Conservation (phyloP, 2,888 invertebrate genomes). For the Tuta absoluta region DNA sequence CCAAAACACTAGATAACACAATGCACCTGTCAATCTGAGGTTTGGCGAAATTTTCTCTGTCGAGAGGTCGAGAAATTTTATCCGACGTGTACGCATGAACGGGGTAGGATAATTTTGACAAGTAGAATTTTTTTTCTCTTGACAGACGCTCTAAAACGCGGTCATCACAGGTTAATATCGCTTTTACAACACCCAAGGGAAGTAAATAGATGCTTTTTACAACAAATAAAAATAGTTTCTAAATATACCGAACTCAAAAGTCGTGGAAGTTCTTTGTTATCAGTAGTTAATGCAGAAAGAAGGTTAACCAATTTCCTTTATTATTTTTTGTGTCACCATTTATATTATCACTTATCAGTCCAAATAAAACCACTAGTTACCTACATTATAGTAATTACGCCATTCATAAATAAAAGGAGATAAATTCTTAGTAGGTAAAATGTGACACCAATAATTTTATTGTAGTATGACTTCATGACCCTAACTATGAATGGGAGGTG, state of each 20-base stretch:
- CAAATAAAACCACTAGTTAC: neutral
- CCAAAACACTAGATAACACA: no score
- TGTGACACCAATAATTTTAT: conserved; percentile 3
- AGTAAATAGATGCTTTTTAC: neutral
- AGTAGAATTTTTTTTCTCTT: no score
- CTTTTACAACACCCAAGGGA: no score
- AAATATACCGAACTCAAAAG: neutral
- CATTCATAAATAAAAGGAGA: neutral
- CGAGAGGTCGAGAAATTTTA: no score
- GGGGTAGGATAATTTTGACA: no score
- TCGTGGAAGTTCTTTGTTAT: neutral
- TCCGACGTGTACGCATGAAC: no score
- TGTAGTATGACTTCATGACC: neutral
- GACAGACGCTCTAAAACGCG: no score
- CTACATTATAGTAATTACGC: neutral
- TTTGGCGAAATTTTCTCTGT: no score
- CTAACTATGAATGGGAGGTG: neutral
- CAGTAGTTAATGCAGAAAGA: conserved; percentile 39
- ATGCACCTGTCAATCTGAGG: no score
- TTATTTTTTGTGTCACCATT: neutral
- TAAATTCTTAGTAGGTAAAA: neutral
- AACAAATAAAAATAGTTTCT: neutral
- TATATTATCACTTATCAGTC: neutral
- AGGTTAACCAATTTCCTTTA: conserved; percentile 10
- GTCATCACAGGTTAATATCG: no score